Percentiles rank a stretch among this genome's conserved stretches.
Conservation (phyloP, 2,113 vertebrate species). For the Australoheros scitulus region DNA sequence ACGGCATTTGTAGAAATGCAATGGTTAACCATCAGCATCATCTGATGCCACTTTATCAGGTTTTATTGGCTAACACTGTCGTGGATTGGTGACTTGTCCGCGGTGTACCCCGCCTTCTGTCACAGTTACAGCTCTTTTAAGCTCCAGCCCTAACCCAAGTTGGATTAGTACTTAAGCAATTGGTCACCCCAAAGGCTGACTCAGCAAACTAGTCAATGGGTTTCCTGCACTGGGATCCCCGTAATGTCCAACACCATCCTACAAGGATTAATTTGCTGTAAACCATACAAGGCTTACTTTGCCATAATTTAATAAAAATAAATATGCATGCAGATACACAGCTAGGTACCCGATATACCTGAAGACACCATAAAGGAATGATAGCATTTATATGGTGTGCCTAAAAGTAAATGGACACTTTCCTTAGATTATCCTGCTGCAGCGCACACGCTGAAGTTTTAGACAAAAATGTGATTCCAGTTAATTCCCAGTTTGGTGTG, state of each 20-base stretch:
- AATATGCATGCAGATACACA: no score
- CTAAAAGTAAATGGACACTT: background rate
- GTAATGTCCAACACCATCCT: no score
- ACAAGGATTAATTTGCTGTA: no score
- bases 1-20: background rate
- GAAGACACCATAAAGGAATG: no score
- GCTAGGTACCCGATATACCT: no score
- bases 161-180: background rate
- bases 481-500: background rate
- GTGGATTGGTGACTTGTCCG: background rate
- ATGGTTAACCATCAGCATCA: background rate
- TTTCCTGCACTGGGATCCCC: no score
- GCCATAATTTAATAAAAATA: no score
- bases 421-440: background rate
- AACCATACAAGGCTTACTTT: no score
- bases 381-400: no score
- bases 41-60: background rate
- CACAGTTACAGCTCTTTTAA: background rate
- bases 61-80: background rate
- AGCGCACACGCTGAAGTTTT: background rate
- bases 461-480: background rate
- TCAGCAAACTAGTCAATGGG: no score
- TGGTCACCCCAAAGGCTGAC: no score
- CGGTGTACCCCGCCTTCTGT: background rate
- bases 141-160: background rate